Percentiles rank a stretch among this genome's conserved stretches.
Evolutionary conservation across 2,888 invertebrate species (phyloP).

Genomic region (Lasioglossum marginatum): DNA sequence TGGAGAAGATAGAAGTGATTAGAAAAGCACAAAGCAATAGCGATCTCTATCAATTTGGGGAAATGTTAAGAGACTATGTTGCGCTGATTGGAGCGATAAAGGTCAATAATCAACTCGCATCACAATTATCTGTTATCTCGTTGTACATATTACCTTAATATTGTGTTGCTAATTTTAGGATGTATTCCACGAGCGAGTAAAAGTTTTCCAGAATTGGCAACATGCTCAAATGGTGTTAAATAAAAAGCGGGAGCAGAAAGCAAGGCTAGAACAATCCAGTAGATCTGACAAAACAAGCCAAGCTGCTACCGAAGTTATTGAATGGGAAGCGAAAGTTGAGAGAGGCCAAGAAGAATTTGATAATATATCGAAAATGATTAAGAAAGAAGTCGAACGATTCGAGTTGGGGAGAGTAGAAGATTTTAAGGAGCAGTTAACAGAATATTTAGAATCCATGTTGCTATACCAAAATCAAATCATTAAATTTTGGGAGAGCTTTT

Average conservation of each 20-base stretch:
- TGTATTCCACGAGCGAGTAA: slow-evolving; percentile 90
- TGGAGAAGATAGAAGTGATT: slow-evolving; percentile 92
- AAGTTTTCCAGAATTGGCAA: slow-evolving; percentile 99
- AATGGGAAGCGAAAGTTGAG: slow-evolving; percentile 99
- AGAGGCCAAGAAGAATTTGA: slow-evolving; percentile 98
- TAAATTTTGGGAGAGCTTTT: slow-evolving; percentile 97
- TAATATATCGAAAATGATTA: slow-evolving; percentile 96
- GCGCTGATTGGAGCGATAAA: slow-evolving; percentile 96
- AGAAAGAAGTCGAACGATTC: slow-evolving; percentile 96
- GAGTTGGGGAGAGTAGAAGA: slow-evolving; percentile 95
- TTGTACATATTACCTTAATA: slow-evolving; percentile 5
- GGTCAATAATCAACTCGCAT: slow-evolving; percentile 80
- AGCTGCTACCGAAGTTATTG: slow-evolving; percentile 95
- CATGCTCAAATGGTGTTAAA: slow-evolving; percentile 97
- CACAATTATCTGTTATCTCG: neutral
- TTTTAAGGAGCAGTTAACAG: slow-evolving; percentile 94
- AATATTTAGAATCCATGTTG: slow-evolving; percentile 97
- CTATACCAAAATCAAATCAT: slow-evolving; percentile 97
- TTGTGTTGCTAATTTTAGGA: slow-evolving; percentile 84
- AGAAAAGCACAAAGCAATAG: slow-evolving; percentile 97
- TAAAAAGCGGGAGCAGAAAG: slow-evolving; percentile 97
- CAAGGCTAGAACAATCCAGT: slow-evolving; percentile 95
- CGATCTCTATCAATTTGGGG: slow-evolving; percentile 97
- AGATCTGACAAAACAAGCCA: slow-evolving; percentile 95
- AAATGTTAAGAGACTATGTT: slow-evolving; percentile 97